phyloP scores from a whole-genome alignment of 2,113 vertebrate species.

The Acrocephalus arundinaceus region DNA sequence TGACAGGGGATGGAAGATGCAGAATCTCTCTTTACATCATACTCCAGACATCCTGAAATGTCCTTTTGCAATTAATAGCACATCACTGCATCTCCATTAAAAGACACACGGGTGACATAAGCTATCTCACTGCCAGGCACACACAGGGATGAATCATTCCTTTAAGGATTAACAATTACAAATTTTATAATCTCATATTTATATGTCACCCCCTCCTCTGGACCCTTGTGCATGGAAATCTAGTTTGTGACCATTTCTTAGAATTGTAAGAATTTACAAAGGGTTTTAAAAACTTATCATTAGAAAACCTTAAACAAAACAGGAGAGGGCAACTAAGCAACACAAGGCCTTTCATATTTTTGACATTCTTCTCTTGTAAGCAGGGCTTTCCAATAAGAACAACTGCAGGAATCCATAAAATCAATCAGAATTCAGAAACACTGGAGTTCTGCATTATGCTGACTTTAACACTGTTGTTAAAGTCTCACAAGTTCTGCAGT shows the following conservation, averaged over 20 bases:
- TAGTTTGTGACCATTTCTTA: background rate
- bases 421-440: background rate
- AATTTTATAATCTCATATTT: background rate
- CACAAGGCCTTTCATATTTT: background rate
- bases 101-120: conserved; percentile 14
- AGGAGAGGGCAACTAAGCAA: background rate
- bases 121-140: background rate
- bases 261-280: background rate
- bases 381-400: background rate
- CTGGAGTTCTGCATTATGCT: background rate
- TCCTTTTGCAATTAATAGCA: conserved; percentile 25
- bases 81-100: conserved; percentile 27
- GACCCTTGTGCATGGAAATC: background rate
- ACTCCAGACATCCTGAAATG: conserved; percentile 1
- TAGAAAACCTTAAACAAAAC: background rate
- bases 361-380: background rate
- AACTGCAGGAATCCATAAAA: background rate
- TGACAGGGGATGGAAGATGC: background rate
- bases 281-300: background rate
- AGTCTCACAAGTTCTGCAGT: background rate
- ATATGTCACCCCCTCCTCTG: background rate
- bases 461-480: background rate
- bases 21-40: background rate
- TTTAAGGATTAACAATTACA: background rate
- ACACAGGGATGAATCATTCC: background rate